A percentile compares a stretch with the other conserved stretches of the same genome.
Conservation (phyloP, 2,888 invertebrate species). For the Pheosia gnoma region DNA sequence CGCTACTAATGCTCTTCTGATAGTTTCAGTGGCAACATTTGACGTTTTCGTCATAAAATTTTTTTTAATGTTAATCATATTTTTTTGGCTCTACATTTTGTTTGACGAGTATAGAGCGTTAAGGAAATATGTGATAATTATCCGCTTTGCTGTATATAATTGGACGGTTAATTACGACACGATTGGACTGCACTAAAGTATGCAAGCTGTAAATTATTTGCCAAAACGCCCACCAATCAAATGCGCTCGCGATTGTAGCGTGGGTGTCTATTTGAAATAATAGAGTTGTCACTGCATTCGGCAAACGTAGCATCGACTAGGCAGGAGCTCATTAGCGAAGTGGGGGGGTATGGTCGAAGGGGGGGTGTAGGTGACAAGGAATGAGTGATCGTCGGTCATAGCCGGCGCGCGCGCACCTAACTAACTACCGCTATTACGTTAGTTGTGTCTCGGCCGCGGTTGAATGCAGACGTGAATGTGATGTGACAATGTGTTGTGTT, state of each 20-base stretch:
- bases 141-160: not conserved
- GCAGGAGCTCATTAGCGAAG: slow-evolving; percentile 74
- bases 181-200: not conserved
- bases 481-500: slow-evolving; percentile 68
- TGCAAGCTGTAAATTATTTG: not conserved
- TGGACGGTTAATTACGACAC: not conserved
- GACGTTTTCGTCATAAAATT: not conserved
- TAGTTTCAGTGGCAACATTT: not conserved
- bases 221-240: not conserved
- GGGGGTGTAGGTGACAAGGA: slow-evolving; percentile 66
- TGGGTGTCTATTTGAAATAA: slow-evolving; percentile 32
- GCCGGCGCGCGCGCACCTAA: slow-evolving; percentile 76
- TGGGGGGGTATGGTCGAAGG: slow-evolving; percentile 34
- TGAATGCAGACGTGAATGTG: slow-evolving; percentile 73
- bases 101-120: not conserved
- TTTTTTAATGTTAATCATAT: not conserved
- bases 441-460: slow-evolving; percentile 76
- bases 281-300: slow-evolving; percentile 34
- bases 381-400: slow-evolving; percentile 76
- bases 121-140: not conserved
- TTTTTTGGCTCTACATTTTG: not conserved
- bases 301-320: slow-evolving; percentile 41
- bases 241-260: slow-evolving; percentile 8
- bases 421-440: slow-evolving; percentile 45
- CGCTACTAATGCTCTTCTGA: not conserved